Evolutionary conservation across 2,797 vertebrate species (phyloP), one percentile per base, ranked within the genome.

Genomic region (Spinus olivaceus): DNA sequence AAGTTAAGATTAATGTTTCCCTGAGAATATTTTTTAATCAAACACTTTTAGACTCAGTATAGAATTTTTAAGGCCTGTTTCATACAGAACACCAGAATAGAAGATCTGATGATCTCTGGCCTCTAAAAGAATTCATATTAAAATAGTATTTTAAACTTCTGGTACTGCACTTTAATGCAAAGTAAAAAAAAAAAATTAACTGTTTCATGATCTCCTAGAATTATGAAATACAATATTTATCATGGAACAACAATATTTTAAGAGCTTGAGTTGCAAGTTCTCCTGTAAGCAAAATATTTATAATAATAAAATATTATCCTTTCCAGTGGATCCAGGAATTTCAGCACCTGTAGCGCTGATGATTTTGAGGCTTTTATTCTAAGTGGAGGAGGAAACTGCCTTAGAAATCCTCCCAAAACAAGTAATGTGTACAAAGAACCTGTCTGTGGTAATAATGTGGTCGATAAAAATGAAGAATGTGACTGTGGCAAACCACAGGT

Each of bases 401-500:
- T 99, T 70, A 98, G 81, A 90, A 99, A 99, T 96, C 97, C 94
- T 50, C 98, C 99, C 7, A 46, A 96, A 27, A 73, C 97, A 23
- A 97, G 96, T 23, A 93, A 95, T 27, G 65, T 98, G 56, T 92
- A 98, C 69, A 98, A 97, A 14, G 88, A 96, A 8, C 92, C 98
- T 19, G 59, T 93, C 70, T 99, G 99, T 93, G 99, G 99, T 23
- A 99, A 99, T 22, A 98, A 98, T 5, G 86, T 98, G 50, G 91
- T 99, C 19, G 98, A 99, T 21, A 64, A 63, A 8, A 97, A 95
- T 50, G 99, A 99, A 90, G 96, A 99, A 88, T 99, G 99, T 51
- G 99, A 99, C 97, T 99, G 99, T 84, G 99, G 99, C 54, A 96
- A 90, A 74, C 97, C 98, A 2, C 24, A 98, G 98, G 99, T 99